phyloP scores from a whole-genome alignment of 2,113 vertebrate genomes.

The Channa argus region DNA sequence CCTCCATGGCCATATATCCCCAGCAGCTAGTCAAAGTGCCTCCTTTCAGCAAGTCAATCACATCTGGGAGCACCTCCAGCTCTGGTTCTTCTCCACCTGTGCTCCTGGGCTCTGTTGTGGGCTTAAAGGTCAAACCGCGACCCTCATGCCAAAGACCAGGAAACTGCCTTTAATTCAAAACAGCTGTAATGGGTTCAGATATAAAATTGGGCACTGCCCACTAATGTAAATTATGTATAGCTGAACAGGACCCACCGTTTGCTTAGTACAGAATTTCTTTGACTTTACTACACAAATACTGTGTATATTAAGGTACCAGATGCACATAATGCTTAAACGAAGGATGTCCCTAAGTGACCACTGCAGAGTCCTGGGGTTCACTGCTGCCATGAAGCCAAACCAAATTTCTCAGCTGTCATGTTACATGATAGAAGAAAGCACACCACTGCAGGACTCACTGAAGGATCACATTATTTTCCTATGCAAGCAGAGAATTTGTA shows the following conservation, averaged over 20 bases:
- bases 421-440: not conserved
- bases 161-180: constrained; percentile 68
- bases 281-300: constrained; percentile 1
- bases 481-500: too few species aligned
- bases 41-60: constrained; percentile 41
- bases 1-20: not conserved
- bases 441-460: too few species aligned
- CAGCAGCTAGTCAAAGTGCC: not conserved
- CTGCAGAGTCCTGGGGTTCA: constrained; percentile 29
- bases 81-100: constrained; percentile 60
- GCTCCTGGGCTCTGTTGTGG: constrained; percentile 39
- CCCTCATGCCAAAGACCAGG: constrained; percentile 58
- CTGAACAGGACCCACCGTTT: constrained; percentile 3
- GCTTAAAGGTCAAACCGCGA: constrained; percentile 62
- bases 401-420: not conserved
- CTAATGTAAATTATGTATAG: constrained; percentile 10
- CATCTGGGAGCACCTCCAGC: constrained; percentile 49
- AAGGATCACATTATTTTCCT: too few species aligned
- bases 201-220: not conserved
- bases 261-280: constrained; percentile 6
- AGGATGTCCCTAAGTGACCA: not conserved
- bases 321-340: constrained; percentile 10
- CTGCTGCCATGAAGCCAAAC: constrained; percentile 1
- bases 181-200: constrained; percentile 58
- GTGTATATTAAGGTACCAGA: constrained; percentile 14